Evolutionary conservation across 1,140 invertebrate genomes (phyloP), one percentile per base, ranked within the genome.

Genomic region (Batillaria attramentaria): DNA sequence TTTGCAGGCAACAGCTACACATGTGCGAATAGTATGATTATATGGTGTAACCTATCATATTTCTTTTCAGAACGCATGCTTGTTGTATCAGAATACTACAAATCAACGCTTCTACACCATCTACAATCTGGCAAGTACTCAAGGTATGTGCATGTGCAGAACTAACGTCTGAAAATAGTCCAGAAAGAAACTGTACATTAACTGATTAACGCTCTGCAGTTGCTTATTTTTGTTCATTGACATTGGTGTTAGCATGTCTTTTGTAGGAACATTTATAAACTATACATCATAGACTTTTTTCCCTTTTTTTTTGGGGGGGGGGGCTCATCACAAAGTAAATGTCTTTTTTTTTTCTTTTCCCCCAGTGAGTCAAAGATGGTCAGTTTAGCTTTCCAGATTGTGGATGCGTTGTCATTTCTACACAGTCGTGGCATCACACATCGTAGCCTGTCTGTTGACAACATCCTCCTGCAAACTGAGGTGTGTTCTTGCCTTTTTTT

Each of bases 21-120:
- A n/a, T n/a, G n/a, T n/a, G n/a, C n/a, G n/a, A n/a, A n/a, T n/a
- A n/a, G n/a, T n/a, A n/a, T n/a, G n/a, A n/a, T n/a, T n/a, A n/a
- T n/a, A n/a, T n/a, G n/a, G n/a, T n/a, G 24, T 66, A 33, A 6
- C 6, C 24, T 66, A 24, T 28, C 24, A 66, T 33, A 66, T 33
- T 83, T 66, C 74, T 81, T 84, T 85, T 81, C 90, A 98, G 97
- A 98, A 91, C 93, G 97, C 86, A 95, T 96, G 50, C 94, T 98
- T 72, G 94, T 98, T 20, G 96, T 98, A 2, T 94, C 95, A 41
- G 97, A 99, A 92, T 95, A 95, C 82, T 94, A 95, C 91, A 94
- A 94, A n/a, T 93, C 93, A 83, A 93, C 94, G 85, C 83, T 94
- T 37, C 57, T 28, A 10, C 60, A 57, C 37, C 73, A 65, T 50